Percentiles rank a stretch among this genome's conserved stretches.
phyloP scores from a whole-genome alignment of 1,140 invertebrate genomes.

The Ganaspis sp. region DNA sequence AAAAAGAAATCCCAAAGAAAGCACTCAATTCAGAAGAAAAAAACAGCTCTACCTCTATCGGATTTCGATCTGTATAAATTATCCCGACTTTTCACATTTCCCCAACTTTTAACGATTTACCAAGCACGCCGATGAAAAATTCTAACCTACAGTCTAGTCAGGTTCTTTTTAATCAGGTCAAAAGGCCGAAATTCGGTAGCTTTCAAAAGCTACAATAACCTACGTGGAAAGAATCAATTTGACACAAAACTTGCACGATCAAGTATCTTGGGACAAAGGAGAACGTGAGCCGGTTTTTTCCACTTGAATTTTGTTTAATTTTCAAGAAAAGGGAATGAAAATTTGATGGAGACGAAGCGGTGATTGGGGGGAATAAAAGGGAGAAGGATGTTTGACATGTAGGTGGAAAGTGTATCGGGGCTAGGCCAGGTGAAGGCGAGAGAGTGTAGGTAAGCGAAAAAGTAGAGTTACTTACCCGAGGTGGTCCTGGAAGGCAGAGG shows the following conservation, averaged over 20 bases:
- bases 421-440: slow-evolving; percentile 33
- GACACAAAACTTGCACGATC: not conserved
- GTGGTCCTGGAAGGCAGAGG: slow-evolving; percentile 86
- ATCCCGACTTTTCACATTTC: not conserved
- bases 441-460: slow-evolving; percentile 14
- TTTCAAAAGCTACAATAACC: too few species aligned
- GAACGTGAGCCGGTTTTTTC: slow-evolving; percentile 12
- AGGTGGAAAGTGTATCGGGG: not conserved
- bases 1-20: not conserved
- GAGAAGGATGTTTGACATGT: not conserved
- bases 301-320: not conserved
- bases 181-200: too few species aligned
- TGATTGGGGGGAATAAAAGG: not conserved
- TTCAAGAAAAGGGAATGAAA: too few species aligned
- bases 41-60: not conserved
- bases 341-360: too few species aligned
- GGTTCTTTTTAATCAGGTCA: too few species aligned
- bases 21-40: not conserved
- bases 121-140: too few species aligned
- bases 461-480: slow-evolving; percentile 79
- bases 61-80: slow-evolving; percentile 14
- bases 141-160: too few species aligned
- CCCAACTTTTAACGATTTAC: too few species aligned
- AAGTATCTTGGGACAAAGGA: slow-evolving; percentile 10
- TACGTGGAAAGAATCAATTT: not conserved